Conservation (phyloP, 2,113 vertebrate species). For the Saimiri boliviensis region DNA sequence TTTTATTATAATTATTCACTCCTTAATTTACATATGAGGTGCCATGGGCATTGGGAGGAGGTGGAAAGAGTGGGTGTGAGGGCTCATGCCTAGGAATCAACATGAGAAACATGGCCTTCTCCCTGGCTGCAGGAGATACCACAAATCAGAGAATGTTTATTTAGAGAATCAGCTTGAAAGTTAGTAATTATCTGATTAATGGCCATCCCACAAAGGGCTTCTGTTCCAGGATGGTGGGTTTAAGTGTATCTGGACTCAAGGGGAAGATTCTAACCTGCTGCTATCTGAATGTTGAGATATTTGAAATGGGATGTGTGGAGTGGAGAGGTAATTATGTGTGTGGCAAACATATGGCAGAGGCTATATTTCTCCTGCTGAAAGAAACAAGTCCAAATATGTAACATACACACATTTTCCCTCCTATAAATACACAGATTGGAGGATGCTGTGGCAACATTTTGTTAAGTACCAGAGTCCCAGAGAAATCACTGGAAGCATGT, state of each 20-base stretch:
- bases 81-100: neutral
- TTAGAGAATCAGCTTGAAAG: constrained; percentile 7
- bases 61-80: too few relatives aligned
- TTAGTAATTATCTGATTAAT: constrained; percentile 59
- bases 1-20: neutral
- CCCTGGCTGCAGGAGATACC: neutral
- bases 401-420: constrained; percentile 58
- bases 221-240: constrained; percentile 2
- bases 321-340: constrained; percentile 53
- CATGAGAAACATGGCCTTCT: neutral
- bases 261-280: constrained; percentile 49
- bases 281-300: constrained; percentile 44
- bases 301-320: constrained; percentile 51
- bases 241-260: constrained; percentile 40
- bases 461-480: constrained; percentile 59
- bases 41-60: fast-evolving
- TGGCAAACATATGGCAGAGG: constrained; percentile 69
- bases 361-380: constrained; percentile 63
- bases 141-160: neutral
- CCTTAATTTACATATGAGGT: neutral
- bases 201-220: constrained; percentile 3
- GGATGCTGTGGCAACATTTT: constrained; percentile 54
- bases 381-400: constrained; percentile 57
- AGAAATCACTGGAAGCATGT: constrained; percentile 55
- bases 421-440: constrained; percentile 66